These are phyloP conservation scores for Medauroidea extradentata DNA, from an alignment of 1,140 invertebrate species.

Conservation along the genomic window DNA sequence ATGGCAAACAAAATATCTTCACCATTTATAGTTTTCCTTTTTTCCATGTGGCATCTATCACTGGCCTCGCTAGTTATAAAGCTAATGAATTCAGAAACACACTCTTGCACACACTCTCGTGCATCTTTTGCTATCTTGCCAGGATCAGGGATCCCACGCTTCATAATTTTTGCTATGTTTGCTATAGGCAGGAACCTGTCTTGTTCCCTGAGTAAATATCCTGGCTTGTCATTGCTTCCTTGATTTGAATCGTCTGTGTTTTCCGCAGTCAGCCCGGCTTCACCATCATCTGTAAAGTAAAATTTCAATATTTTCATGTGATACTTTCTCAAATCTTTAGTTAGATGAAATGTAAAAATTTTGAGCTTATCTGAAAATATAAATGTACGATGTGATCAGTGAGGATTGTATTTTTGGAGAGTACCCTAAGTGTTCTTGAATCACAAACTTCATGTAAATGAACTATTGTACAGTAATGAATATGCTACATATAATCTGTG, in stretches of 20 bases:
- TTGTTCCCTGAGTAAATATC: slow-evolving; percentile 71
- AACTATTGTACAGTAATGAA: no score
- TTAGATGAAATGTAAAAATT: background rate
- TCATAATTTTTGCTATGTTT: slow-evolving; percentile 99
- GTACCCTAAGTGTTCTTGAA: no score
- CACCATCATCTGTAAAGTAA: slow-evolving; percentile 26
- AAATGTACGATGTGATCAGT: no score
- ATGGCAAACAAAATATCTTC: slow-evolving; percentile 98
- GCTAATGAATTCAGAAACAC: slow-evolving; percentile 98
- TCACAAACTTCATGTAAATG: no score
- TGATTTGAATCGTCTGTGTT: slow-evolving; percentile 72
- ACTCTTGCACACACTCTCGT: slow-evolving; percentile 98
- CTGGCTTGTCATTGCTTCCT: slow-evolving; percentile 44
- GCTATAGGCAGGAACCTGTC: slow-evolving; percentile 97
- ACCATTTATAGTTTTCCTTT: slow-evolving; percentile 98
- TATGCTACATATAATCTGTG: no score
- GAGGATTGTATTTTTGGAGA: no score
- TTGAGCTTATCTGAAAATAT: no score
- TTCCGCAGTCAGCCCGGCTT: slow-evolving; percentile 42
- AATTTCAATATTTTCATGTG: no score
- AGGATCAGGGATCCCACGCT: slow-evolving; percentile 90
- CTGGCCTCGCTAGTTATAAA: slow-evolving; percentile 99
- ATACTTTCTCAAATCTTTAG: background rate
- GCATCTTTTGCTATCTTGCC: slow-evolving; percentile 99
- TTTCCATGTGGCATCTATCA: slow-evolving; percentile 94